A percentile compares a stretch with the other conserved stretches of the same genome.
phyloP scores from a whole-genome alignment of 2,113 vertebrate genomes.

The Grantiella picta region DNA sequence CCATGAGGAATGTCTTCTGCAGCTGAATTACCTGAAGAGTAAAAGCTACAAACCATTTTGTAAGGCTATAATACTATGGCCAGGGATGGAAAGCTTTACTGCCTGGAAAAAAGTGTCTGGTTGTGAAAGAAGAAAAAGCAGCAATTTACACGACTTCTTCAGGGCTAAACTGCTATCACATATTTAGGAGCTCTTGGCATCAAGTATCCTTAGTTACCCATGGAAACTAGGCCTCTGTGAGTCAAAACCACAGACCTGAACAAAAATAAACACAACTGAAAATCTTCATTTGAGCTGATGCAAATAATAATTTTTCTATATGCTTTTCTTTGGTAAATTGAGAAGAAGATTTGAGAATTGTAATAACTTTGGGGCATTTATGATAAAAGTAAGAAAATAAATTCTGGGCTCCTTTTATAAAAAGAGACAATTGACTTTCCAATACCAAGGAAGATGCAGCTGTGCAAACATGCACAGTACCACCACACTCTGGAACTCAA shows the following conservation, averaged over 20 bases:
- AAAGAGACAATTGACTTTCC: background rate
- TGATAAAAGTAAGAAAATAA: background rate
- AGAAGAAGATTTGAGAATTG: background rate
- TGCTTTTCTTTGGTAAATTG: background rate
- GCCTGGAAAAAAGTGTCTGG: background rate
- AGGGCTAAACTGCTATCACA: background rate
- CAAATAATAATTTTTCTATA: background rate
- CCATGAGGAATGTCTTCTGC: background rate
- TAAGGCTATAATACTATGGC: background rate
- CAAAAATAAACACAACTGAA: constrained; percentile 21
- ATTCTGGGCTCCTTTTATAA: background rate
- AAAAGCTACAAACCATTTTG: background rate
- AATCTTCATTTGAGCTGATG: background rate
- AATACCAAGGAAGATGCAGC: background rate
- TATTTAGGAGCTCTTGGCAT: background rate
- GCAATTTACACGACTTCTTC: background rate
- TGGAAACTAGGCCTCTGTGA: constrained; percentile 34
- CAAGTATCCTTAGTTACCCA: background rate
- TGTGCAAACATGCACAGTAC: background rate
- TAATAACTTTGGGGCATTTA: background rate
- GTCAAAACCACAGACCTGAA: background rate
- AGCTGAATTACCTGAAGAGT: background rate
- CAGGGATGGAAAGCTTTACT: background rate
- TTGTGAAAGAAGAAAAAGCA: background rate
- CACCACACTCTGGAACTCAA: background rate